These are phyloP conservation scores for Nasonia longicornis DNA, from an alignment of 1,140 invertebrate species.

Conservation along the genomic window DNA sequence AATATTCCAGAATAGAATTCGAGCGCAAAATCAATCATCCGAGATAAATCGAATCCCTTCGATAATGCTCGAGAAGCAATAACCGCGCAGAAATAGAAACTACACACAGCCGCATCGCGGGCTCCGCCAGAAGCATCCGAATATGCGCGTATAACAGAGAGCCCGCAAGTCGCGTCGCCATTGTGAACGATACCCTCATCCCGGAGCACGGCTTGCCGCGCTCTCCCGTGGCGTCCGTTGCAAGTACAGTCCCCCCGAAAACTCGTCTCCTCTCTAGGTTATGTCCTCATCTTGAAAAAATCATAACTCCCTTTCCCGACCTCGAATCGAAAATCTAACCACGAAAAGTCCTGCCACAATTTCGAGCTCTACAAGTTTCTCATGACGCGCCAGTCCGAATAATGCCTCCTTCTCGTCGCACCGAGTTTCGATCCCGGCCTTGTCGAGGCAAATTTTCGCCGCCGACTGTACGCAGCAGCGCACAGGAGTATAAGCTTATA, in stretches of 20 bases:
- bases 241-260: constrained; percentile 54
- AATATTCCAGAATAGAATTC: too few relatives aligned
- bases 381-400: constrained; percentile 20
- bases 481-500: background rate
- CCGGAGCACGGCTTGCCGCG: constrained; percentile 55
- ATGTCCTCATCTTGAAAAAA: constrained; percentile 26
- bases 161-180: background rate
- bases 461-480: constrained; percentile 11
- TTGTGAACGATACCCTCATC: constrained; percentile 39
- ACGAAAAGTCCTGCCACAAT: constrained; percentile 37
- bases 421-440: background rate
- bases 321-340: background rate
- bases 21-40: too few relatives aligned
- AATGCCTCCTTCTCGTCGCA: background rate
- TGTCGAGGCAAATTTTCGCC: background rate
- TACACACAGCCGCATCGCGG: too few relatives aligned
- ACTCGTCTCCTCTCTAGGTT: constrained; percentile 34
- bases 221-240: constrained; percentile 63
- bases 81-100: too few relatives aligned
- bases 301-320: background rate
- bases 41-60: too few relatives aligned
- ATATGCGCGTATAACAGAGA: background rate
- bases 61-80: too few relatives aligned
- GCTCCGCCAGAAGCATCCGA: too few relatives aligned
- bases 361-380: constrained; percentile 28